Evolutionary conservation across 2,113 vertebrate species (phyloP), one percentile per base, ranked within the genome.

Genomic region (Amphiprion percula): DNA sequence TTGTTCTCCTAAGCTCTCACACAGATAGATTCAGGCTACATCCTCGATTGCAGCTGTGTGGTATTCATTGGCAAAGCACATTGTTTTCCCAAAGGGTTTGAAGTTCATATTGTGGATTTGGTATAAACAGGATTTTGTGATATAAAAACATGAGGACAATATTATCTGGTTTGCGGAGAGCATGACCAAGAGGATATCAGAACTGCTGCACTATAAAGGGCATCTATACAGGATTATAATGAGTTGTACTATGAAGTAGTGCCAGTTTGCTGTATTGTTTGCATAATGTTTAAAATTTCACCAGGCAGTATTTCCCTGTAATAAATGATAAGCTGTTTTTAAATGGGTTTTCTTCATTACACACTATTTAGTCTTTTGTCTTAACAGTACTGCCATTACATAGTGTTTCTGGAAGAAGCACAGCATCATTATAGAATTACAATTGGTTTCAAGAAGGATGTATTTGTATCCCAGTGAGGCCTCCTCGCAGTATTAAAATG

Each of bases 61-160:
- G 70, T 37, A 69, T 60, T 80, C 55, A 55, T 10, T 66, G 39
- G 21, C 49, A 74, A 70, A 77, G 74, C 26, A 2, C 41, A 62
- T 62, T 77, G 60, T 74, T 73, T 83, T 65, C 17, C n/a, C 68
- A 81, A 65, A 50, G 68, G 74, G 68, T 77, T 69, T 85, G 62
- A 74, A 58, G 65, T 74, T 82, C 33, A 73, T 65, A 37, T 54
- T 74, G 68, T 47, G 37, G 79, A 79, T 91, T 76, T 80, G 10
- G 15, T 52, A 14, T 74, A 60, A 81, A 86, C 14, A 56, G 47
- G 69, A 53, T 75, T 79, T 75, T 60, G 10, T 49, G 60, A 74
- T 60, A 47, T 26, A 53, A 74, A 49, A 33, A 55, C 59, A 84
- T 55, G 28, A 63, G 30, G 68, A 53, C 28, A 69, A 15, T 28